phyloP scores from a whole-genome alignment of 2,888 invertebrate species.

The Lepidochitona cinerea region DNA sequence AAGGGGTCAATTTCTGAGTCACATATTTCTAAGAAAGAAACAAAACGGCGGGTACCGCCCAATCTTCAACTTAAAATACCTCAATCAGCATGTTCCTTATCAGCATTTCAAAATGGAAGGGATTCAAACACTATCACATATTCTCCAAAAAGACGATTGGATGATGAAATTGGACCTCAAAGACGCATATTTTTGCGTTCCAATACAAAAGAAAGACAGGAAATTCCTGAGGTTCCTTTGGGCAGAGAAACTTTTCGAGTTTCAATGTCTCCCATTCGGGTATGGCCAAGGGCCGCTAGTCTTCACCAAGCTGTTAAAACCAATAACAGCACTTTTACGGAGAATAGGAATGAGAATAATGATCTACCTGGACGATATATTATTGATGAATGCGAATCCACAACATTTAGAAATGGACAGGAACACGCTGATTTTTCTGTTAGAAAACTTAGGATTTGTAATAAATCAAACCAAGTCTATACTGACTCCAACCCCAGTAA shows the following conservation, averaged over 20 bases:
- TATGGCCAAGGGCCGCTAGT: slow-evolving; percentile 14
- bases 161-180: slow-evolving; percentile 23
- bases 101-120: slow-evolving; percentile 20
- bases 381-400: slow-evolving; percentile 1
- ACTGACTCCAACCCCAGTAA: too few species aligned
- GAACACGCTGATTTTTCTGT: neutral
- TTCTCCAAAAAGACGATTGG: slow-evolving; percentile 9
- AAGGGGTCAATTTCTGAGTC: too few species aligned
- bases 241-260: slow-evolving; percentile 12
- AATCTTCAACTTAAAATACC: slow-evolving; percentile 15
- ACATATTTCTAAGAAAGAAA: slow-evolving; percentile 4
- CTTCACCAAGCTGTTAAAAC: slow-evolving; percentile 22
- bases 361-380: slow-evolving; percentile 5
- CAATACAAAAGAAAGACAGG: slow-evolving; percentile 5
- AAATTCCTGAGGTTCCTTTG: slow-evolving; percentile 14
- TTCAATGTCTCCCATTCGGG: slow-evolving; percentile 17
- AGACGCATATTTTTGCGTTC: slow-evolving; percentile 23
- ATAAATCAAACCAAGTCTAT: slow-evolving; percentile 14
- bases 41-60: slow-evolving; percentile 14
- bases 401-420: neutral
- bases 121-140: slow-evolving; percentile 1
- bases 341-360: slow-evolving; percentile 1
- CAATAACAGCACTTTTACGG: slow-evolving; percentile 2
- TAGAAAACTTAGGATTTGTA: slow-evolving; percentile 13
- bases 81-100: slow-evolving; percentile 11